Conservation (phyloP, 2,113 vertebrate species). For the Silurus meridionalis region DNA sequence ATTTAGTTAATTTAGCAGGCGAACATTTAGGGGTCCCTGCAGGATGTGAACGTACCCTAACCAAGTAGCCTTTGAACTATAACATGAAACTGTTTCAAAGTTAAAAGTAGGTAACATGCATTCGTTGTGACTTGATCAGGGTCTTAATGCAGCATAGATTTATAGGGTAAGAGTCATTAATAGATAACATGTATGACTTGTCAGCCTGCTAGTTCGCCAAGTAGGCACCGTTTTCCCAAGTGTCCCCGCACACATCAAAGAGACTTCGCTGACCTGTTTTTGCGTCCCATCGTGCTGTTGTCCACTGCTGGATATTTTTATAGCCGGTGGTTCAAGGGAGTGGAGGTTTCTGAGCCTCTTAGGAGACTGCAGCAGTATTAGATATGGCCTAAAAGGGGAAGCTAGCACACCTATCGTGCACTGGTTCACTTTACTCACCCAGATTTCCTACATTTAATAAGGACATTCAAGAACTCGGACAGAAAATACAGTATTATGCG, state of each 20-base stretch:
- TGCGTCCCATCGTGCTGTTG: not conserved
- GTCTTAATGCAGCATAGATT: not conserved
- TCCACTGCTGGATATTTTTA: conserved; percentile 13
- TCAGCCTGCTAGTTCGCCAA: not conserved
- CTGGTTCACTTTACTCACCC: not conserved
- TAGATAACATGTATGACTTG: not conserved
- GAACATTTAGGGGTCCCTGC: not conserved
- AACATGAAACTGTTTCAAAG: not conserved
- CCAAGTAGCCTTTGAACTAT: not conserved
- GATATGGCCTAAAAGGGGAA: conserved; percentile 20
- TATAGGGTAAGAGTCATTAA: not conserved
- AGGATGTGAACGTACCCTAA: not conserved
- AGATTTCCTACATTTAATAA: conserved; percentile 14
- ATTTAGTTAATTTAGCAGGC: not conserved
- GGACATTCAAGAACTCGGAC: not conserved
- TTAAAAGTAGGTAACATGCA: not conserved
- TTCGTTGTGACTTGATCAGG: not conserved
- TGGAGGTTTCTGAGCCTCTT: not conserved
- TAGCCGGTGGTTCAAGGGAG: not conserved
- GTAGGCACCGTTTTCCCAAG: not conserved
- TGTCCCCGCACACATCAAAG: not conserved
- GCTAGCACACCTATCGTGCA: not conserved
- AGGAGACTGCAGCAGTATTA: not conserved
- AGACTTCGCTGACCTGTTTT: not conserved
- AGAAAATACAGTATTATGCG: not conserved